These are phyloP conservation scores for Tetranychus truncatus DNA, from an alignment of 2,888 invertebrate genomes.

Conservation along the genomic window DNA sequence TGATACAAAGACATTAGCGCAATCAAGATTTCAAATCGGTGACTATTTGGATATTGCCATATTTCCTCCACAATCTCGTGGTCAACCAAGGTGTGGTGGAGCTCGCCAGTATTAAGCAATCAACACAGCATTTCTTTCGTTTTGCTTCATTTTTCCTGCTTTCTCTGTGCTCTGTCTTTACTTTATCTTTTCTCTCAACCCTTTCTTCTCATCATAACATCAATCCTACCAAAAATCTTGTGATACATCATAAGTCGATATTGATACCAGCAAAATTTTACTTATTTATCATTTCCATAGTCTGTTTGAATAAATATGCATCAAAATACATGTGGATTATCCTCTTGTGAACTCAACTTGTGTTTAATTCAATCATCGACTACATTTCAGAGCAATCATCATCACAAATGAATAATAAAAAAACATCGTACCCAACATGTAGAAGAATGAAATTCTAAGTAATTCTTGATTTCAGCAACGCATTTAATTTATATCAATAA, in stretches of 20 bases:
- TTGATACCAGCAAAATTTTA: background rate
- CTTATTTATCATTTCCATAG: background rate
- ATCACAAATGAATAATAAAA: background rate
- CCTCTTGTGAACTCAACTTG: background rate
- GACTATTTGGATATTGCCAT: conserved; percentile 95
- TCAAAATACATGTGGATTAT: background rate
- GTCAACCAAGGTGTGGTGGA: background rate
- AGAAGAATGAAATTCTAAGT: background rate
- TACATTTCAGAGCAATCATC: too few species aligned
- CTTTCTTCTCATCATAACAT: background rate
- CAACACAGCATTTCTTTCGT: background rate
- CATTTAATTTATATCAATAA: background rate
- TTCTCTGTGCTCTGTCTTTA: too few species aligned
- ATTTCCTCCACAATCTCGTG: conserved; percentile 30
- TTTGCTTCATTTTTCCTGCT: too few species aligned
- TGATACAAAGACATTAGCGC: conserved; percentile 67
- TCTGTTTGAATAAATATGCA: background rate
- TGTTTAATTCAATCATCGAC: too few species aligned
- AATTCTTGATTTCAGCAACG: background rate
- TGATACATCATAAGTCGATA: background rate
- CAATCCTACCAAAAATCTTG: background rate
- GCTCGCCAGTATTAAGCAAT: background rate
- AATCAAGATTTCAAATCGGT: conserved; percentile 66
- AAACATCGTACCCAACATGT: background rate
- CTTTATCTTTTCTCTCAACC: background rate